Evolutionary conservation across 2,797 vertebrate genomes (phyloP).

Genomic region (Danio jaintianensis): DNA sequence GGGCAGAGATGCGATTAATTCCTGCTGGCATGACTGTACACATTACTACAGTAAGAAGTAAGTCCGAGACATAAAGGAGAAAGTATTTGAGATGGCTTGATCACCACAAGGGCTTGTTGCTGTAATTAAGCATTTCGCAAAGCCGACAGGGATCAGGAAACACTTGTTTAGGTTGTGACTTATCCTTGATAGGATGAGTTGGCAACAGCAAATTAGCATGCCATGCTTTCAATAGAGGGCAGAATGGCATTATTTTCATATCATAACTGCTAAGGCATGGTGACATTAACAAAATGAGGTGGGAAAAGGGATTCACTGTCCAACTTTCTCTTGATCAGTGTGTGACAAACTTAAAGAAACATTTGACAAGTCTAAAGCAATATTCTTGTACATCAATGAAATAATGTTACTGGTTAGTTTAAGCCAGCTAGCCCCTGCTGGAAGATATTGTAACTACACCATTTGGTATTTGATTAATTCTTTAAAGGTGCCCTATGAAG

Average conservation of each 20-base stretch:
- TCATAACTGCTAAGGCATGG: neutral
- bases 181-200: neutral
- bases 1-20: conserved; percentile 45
- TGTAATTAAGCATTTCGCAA: conserved; percentile 12
- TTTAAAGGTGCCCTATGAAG: no score
- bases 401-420: no score
- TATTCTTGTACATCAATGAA: no score
- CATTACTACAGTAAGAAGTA: conserved; percentile 28
- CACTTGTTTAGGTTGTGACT: conserved; percentile 4
- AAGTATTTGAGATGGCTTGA: conserved; percentile 11
- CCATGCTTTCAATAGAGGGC: neutral
- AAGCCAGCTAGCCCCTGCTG: no score
- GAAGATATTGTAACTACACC: no score
- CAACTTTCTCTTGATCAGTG: no score
- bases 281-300: no score
- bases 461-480: no score
- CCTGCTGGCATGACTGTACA: conserved; percentile 26
- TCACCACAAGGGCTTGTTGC: conserved; percentile 12
- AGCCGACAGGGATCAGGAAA: conserved; percentile 4
- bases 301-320: no score
- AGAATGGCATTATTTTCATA: neutral
- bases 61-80: conserved; percentile 14
- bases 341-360: no score
- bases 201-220: neutral
- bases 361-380: no score